These are phyloP conservation scores for Brevimyrus niger DNA, from an alignment of 2,113 vertebrate genomes.

Conservation along the genomic window DNA sequence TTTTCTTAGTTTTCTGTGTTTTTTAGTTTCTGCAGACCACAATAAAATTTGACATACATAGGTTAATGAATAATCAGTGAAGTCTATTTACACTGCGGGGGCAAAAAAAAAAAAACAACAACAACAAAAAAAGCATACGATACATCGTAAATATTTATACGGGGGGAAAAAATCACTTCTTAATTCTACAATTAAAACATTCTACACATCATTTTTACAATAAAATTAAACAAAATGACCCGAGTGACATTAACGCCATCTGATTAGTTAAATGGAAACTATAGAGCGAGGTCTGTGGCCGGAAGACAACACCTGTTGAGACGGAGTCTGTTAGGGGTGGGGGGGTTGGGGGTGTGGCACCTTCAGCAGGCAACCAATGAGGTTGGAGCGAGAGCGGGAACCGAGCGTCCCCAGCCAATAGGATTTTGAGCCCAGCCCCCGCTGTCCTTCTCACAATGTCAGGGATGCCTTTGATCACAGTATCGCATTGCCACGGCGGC, in stretches of 20 bases:
- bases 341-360: slow-evolving; percentile 22
- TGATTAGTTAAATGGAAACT: slow-evolving; percentile 38
- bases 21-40: slow-evolving; percentile 64
- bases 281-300: slow-evolving; percentile 37
- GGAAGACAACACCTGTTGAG: slow-evolving; percentile 27
- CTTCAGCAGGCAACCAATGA: slow-evolving; percentile 41
- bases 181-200: slow-evolving; percentile 52
- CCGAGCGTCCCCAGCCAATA: slow-evolving; percentile 36
- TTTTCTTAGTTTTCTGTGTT: slow-evolving; percentile 64
- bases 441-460: slow-evolving; percentile 41
- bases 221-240: slow-evolving; percentile 48
- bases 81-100: slow-evolving; percentile 66
- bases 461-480: slow-evolving; percentile 56
- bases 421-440: slow-evolving; percentile 33
- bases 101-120: slow-evolving; percentile 42
- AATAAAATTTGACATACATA: slow-evolving; percentile 57
- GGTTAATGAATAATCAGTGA: slow-evolving; percentile 65
- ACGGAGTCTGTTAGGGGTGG: slow-evolving; percentile 23
- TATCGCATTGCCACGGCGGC: slow-evolving; percentile 51
- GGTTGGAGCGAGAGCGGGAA: slow-evolving; percentile 23
- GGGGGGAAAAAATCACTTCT: slow-evolving; percentile 54
- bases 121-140: slow-evolving; percentile 51
- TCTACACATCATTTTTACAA: slow-evolving; percentile 43
- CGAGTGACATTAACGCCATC: slow-evolving; percentile 43
- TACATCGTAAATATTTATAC: slow-evolving; percentile 65